Base-by-base conservation (phyloP, 2,113 vertebrate genomes). In the Paramormyrops kingsleyae region DNA sequence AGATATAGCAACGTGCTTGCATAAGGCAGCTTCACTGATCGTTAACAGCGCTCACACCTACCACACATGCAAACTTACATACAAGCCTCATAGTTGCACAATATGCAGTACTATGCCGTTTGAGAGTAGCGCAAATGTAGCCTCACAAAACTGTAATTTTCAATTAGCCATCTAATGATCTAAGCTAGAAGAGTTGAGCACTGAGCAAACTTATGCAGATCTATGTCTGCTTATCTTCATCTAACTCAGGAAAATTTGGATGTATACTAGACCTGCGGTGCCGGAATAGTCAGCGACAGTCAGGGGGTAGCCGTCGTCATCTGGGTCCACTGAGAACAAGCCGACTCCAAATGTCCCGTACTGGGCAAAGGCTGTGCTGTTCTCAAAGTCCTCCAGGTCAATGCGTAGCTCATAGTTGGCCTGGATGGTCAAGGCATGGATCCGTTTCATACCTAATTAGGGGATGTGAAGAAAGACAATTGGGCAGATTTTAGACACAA, bases 331-430 rank as follows among this genome's bases (percentile, higher is more conserved):
- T 0, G 97, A 98, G 94, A 97, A 97, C 74, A 96, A 92, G 10
- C 97, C 98, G 9, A 99, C 96, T 0, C 96, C 95, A 0, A 99
- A 99, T 27, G 94, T 95, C 1, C 95, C 94, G 0, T 99, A 99
- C 66, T 70, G 96, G 87, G 98, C 98, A 0, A 97, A 97, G 13
- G 97, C 97, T 0, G 97, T 97, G 93, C 95, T 91, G 0, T 99
- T 98, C 84, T 99, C 97, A 0, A 98, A 99, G 94, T 99, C 98
- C 1, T 97, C 94, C 90, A 99, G 94, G 94, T 98, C 97, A 3
- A 98, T 95, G 10, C 96, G 96, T 17, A 99, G 94, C 95, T 98
- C 96, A 0, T 96, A 97, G 89, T 93, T 94, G 0, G 96, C 96
- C 88, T 97, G 97, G 0, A 95, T 94, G 17, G 97, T 98, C 91